Evolutionary conservation across 2,888 invertebrate genomes (phyloP).

Genomic region (Diabrotica balteata): DNA sequence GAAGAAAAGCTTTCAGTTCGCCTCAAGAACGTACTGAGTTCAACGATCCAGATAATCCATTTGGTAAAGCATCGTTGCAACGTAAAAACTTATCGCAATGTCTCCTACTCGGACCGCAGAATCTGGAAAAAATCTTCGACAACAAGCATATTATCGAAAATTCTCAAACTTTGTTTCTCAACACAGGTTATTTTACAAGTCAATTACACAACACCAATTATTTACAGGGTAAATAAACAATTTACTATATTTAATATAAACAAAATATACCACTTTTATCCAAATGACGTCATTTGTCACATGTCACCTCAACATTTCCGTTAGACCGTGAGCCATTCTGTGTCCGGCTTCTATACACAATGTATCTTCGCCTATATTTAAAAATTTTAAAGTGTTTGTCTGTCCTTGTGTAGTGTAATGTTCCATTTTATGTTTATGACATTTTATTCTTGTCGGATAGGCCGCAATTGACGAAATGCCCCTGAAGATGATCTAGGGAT

Average conservation of each 20-base stretch:
- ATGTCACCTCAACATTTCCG: too few species aligned
- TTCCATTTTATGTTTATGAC: too few species aligned
- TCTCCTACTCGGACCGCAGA: conserved; percentile 58
- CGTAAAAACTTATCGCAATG: conserved; percentile 55
- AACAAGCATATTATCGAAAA: conserved; percentile 58
- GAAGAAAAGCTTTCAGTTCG: conserved; percentile 58
- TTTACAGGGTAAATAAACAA: conserved; percentile 31
- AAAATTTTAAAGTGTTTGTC: too few species aligned
- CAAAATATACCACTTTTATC: background rate
- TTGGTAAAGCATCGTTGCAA: conserved; percentile 54
- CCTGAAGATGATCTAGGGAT: too few species aligned
- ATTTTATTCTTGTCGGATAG: too few species aligned
- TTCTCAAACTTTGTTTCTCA: conserved; percentile 57
- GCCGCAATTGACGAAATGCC: too few species aligned
- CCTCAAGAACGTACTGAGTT: conserved; percentile 59
- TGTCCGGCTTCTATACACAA: too few species aligned
- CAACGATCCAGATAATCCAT: conserved; percentile 45
- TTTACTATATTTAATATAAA: background rate
- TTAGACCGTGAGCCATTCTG: too few species aligned
- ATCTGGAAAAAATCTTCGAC: conserved; percentile 59
- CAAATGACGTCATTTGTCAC: too few species aligned
- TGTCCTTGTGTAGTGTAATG: too few species aligned
- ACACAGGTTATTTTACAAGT: conserved; percentile 56
- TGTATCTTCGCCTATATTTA: too few species aligned
- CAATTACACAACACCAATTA: conserved; percentile 30